phyloP scores from a whole-genome alignment of 2,888 invertebrate species.

The Melanostoma scalare region DNA sequence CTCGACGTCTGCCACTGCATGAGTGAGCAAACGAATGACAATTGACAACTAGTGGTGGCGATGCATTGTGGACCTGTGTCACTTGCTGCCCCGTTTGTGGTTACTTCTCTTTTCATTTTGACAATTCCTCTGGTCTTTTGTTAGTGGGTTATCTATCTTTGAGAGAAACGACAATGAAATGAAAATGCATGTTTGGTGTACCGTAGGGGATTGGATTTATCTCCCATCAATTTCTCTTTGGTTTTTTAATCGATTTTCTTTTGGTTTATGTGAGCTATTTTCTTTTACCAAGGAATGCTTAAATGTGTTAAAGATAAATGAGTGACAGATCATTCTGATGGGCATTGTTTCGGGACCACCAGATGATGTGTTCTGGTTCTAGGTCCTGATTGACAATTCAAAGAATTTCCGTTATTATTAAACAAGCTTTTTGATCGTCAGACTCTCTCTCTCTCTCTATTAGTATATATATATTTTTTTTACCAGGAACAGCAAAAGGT shows the following conservation, averaged over 20 bases:
- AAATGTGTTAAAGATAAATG: constrained; percentile 45
- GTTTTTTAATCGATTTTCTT: constrained; percentile 37
- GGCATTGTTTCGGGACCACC: constrained; percentile 35
- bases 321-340: constrained; percentile 59
- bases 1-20: constrained; percentile 18
- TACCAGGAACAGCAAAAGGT: too few relatives aligned
- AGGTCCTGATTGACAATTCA: too few relatives aligned
- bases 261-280: constrained; percentile 20
- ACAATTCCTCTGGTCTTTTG: neutral
- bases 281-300: constrained; percentile 6
- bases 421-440: too few relatives aligned
- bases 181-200: constrained; percentile 22
- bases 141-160: neutral
- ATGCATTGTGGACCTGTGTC: constrained; percentile 28
- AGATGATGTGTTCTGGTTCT: constrained; percentile 12
- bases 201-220: constrained; percentile 48
- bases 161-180: constrained; percentile 3
- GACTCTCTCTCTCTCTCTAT: too few relatives aligned
- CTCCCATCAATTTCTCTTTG: constrained; percentile 19
- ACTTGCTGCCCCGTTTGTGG: constrained; percentile 24
- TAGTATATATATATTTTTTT: too few relatives aligned
- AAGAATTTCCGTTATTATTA: too few relatives aligned
- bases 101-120: constrained; percentile 5
- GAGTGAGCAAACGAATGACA: constrained; percentile 37
- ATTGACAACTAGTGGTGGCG: constrained; percentile 35